phyloP scores from a whole-genome alignment of 2,113 vertebrate genomes.

The Ptyas mucosa region DNA sequence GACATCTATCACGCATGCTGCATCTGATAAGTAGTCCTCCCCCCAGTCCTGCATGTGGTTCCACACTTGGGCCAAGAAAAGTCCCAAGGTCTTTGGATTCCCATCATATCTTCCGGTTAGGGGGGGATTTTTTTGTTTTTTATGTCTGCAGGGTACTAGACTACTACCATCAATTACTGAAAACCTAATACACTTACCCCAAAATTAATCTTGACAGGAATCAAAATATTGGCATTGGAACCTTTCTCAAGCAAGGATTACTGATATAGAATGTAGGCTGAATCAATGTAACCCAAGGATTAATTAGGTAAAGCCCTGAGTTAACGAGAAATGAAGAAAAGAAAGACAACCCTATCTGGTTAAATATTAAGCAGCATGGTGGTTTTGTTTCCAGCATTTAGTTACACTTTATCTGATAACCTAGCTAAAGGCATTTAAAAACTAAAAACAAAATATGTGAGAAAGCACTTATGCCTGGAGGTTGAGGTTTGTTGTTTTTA shows the following conservation, averaged over 20 bases:
- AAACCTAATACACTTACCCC: neutral
- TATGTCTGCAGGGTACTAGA: too few species aligned
- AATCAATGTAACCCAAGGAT: conserved; percentile 56
- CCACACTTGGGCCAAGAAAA: too few species aligned
- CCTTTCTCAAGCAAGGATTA: conserved; percentile 43
- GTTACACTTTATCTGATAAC: conserved; percentile 56
- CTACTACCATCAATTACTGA: neutral
- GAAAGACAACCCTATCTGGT: conserved; percentile 60
- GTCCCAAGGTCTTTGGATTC: too few species aligned
- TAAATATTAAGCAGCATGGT: conserved; percentile 58
- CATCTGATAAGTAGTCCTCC: too few species aligned
- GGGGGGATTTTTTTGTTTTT: too few species aligned
- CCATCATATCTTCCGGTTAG: too few species aligned
- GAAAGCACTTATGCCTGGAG: neutral
- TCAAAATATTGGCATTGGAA: conserved; percentile 16
- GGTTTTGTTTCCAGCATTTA: conserved; percentile 49
- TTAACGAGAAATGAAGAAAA: conserved; percentile 58
- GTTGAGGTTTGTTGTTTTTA: neutral
- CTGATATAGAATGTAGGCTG: conserved; percentile 54
- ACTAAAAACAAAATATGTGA: conserved; percentile 33
- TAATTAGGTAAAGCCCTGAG: conserved; percentile 61
- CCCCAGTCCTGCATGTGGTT: too few species aligned
- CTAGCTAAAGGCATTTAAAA: conserved; percentile 1
- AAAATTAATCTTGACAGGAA: neutral
- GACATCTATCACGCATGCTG: too few species aligned